phyloP scores from a whole-genome alignment of 2,113 vertebrate genomes.

The Silurus glanis region DNA sequence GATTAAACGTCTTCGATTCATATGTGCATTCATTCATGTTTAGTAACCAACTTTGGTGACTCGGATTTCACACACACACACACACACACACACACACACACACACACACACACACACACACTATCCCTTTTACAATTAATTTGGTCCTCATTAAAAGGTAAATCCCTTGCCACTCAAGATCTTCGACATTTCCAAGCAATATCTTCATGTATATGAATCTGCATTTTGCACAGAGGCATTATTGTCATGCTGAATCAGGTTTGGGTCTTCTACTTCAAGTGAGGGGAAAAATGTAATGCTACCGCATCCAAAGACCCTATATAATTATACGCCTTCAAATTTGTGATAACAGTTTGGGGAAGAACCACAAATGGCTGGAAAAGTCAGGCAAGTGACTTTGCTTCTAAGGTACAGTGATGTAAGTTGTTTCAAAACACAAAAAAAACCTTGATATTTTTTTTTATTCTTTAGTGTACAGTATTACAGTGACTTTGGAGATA shows the following conservation, averaged over 20 bases:
- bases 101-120: neutral
- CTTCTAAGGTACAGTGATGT: neutral
- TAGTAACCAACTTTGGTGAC: neutral
- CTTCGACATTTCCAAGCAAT: no score
- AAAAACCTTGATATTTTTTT: no score
- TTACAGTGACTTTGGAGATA: neutral
- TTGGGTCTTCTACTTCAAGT: no score
- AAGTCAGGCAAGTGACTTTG: no score
- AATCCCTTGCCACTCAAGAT: neutral
- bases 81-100: neutral
- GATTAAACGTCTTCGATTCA: neutral
- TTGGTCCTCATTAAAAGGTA: neutral
- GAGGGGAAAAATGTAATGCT: no score
- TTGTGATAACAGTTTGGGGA: no score
- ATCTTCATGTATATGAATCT: no score
- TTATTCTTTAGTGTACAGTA: neutral
- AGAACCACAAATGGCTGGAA: no score
- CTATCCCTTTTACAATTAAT: neutral
- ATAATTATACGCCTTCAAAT: no score
- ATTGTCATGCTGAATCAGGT: no score
- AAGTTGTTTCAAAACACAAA: neutral
- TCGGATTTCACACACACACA: neutral
- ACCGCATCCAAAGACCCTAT: no score
- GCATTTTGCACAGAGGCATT: no score
- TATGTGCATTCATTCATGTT: neutral